These are phyloP conservation scores for Ricordea florida DNA, from an alignment of 92 coral and sea anemone species.

Conservation along the genomic window DNA sequence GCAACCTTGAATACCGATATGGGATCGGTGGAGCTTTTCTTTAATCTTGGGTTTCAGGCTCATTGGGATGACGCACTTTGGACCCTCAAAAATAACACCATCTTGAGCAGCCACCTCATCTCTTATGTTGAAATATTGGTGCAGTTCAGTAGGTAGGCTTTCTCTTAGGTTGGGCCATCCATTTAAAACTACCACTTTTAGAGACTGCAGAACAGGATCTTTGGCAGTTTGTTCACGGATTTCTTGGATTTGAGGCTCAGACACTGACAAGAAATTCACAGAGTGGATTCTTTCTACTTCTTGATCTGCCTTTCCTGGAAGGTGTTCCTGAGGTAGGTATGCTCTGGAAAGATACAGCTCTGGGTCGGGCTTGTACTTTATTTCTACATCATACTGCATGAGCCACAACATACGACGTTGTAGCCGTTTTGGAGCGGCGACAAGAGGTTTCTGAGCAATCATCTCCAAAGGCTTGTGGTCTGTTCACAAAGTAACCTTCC, in stretches of 20 bases:
- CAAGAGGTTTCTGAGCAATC: slow-evolving; percentile 38
- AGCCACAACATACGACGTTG: slow-evolving; percentile 27
- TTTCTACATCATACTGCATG: slow-evolving; percentile 35
- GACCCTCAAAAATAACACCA: slow-evolving; percentile 8
- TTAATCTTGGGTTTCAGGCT: neutral
- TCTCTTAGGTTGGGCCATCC: slow-evolving; percentile 40
- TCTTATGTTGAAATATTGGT: slow-evolving; percentile 12
- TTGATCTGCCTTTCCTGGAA: slow-evolving; percentile 15
- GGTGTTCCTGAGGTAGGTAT: neutral
- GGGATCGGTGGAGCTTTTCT: neutral
- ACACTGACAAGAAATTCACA: slow-evolving; percentile 27
- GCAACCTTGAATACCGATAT: neutral
- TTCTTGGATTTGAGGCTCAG: slow-evolving; percentile 18
- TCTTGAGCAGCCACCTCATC: slow-evolving; percentile 16
- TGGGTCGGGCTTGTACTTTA: slow-evolving; percentile 12
- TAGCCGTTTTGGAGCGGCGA: slow-evolving; percentile 30
- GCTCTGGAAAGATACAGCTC: slow-evolving; percentile 28
- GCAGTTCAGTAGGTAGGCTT: slow-evolving; percentile 24
- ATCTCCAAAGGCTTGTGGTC: slow-evolving; percentile 44
- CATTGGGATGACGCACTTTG: neutral
- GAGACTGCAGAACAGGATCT: slow-evolving; percentile 20
- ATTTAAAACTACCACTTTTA: slow-evolving; percentile 17
- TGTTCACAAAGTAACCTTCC: slow-evolving; percentile 23
- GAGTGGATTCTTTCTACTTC: slow-evolving; percentile 30
- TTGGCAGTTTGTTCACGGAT: slow-evolving; percentile 14